A percentile compares a stretch with the other conserved stretches of the same genome.
phyloP scores from a whole-genome alignment of 2,113 vertebrate species.

The Callipepla californica region DNA sequence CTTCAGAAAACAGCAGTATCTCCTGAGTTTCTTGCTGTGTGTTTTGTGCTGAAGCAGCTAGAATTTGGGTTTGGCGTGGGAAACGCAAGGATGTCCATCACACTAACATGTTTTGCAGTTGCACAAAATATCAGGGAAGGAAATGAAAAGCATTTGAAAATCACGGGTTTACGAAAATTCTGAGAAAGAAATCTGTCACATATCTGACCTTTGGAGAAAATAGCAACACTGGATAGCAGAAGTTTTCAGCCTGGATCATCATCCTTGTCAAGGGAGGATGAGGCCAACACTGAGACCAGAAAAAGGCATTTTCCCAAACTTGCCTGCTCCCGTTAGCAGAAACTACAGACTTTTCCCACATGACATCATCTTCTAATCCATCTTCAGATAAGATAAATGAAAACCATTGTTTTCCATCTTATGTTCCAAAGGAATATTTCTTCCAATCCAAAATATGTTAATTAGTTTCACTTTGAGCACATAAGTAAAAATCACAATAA shows the following conservation, averaged over 20 bases:
- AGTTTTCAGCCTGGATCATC: background rate
- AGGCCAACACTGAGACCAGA: background rate
- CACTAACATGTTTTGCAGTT: background rate
- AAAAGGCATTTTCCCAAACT: background rate
- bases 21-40: background rate
- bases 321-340: background rate
- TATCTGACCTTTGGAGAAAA: background rate
- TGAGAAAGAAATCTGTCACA: background rate
- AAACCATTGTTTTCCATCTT: background rate
- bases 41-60: background rate
- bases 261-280: background rate
- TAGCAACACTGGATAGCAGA: background rate
- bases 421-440: background rate
- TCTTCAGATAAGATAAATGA: background rate
- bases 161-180: background rate
- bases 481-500: background rate
- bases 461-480: background rate
- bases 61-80: conserved; percentile 6
- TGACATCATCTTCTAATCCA: background rate
- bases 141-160: background rate
- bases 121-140: background rate
- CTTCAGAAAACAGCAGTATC: background rate
- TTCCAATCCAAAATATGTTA: background rate
- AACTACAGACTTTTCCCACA: background rate
- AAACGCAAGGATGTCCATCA: background rate